phyloP scores from a whole-genome alignment of 2,888 invertebrate genomes.

The Ischnus inquisitorius region DNA sequence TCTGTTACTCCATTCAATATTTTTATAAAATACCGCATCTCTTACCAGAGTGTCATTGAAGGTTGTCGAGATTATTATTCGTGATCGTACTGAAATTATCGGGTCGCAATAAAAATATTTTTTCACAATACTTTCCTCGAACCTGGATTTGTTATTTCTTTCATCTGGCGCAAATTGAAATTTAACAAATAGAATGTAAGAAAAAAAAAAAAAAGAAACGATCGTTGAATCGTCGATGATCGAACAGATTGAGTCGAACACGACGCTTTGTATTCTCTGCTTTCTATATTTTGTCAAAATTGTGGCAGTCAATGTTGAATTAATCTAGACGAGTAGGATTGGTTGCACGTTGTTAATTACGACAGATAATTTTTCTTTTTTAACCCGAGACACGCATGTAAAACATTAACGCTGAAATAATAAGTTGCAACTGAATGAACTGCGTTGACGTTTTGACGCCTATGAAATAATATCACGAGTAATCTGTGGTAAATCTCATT shows the following conservation, averaged over 20 bases:
- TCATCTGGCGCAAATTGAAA: background rate
- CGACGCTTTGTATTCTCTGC: background rate
- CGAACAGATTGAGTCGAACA: background rate
- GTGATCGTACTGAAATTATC: background rate
- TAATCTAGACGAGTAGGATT: slow-evolving; percentile 75
- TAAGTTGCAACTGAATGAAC: background rate
- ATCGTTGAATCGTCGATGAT: background rate
- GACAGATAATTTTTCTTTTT: slow-evolving; percentile 52
- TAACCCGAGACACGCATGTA: background rate
- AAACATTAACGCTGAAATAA: background rate
- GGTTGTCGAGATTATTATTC: background rate
- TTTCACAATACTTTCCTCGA: background rate
- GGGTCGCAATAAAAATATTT: slow-evolving; percentile 20
- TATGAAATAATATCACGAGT: slow-evolving; percentile 70
- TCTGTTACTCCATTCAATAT: background rate
- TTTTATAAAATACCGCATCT: background rate
- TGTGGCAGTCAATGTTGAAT: slow-evolving; percentile 49
- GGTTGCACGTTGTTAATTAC: slow-evolving; percentile 77
- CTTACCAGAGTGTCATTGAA: background rate
- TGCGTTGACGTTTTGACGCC: background rate
- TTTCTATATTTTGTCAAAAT: slow-evolving; percentile 56
- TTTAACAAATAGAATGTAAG: background rate
- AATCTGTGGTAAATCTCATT: slow-evolving; percentile 67
- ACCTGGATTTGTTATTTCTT: background rate
- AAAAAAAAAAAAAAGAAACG: background rate